Percentiles rank a stretch among this genome's conserved stretches.
phyloP scores from a whole-genome alignment of 2,113 vertebrate genomes.

The Phalacrocorax pelagicus region DNA sequence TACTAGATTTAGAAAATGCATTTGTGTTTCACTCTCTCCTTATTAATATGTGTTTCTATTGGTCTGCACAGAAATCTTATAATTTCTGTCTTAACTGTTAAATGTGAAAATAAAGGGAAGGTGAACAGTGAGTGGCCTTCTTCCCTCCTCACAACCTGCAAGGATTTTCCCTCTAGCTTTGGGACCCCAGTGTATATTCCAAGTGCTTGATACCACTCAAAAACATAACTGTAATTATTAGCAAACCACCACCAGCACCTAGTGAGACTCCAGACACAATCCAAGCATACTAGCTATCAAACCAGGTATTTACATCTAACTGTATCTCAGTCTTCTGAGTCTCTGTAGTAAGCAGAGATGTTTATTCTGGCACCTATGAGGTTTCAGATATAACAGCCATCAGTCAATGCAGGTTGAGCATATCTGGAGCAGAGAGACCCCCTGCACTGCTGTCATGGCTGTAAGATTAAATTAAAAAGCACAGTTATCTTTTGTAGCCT shows the following conservation, averaged over 20 bases:
- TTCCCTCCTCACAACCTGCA: neutral
- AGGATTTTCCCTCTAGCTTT: neutral
- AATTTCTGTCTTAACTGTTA: neutral
- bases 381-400: neutral
- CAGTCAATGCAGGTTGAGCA: neutral
- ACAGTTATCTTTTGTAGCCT: slow-evolving; percentile 14
- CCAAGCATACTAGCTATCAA: neutral
- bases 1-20: neutral
- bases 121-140: neutral
- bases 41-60: neutral
- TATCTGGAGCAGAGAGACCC: slow-evolving; percentile 1
- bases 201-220: neutral
- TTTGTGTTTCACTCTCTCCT: neutral
- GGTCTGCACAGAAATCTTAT: neutral
- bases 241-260: neutral
- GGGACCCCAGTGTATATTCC: neutral
- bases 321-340: neutral
- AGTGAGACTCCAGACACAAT: neutral
- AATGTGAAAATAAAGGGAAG: neutral
- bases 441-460: slow-evolving; percentile 4
- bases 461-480: slow-evolving; percentile 20
- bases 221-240: neutral
- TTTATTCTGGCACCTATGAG: neutral
- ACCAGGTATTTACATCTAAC: neutral
- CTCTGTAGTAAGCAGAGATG: neutral